Percentiles rank a stretch among this genome's conserved stretches.
Evolutionary conservation across 2,888 invertebrate species (phyloP).

Genomic region (Microplitis deprimator): DNA sequence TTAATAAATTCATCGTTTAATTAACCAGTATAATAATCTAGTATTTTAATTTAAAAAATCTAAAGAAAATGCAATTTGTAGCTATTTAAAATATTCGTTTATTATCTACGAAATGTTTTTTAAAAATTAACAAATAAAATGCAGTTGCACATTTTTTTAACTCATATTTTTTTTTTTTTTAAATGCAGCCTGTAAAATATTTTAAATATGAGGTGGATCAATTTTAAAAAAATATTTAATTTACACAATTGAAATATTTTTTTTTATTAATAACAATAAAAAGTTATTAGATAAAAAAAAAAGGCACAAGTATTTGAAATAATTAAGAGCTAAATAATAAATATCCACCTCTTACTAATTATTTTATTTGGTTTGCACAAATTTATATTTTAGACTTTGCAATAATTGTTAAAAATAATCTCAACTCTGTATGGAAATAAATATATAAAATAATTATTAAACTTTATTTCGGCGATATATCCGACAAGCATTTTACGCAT

Average conservation of each 20-base stretch:
- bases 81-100: conserved; percentile 11
- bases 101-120: background rate
- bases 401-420: background rate
- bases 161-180: background rate
- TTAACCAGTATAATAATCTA: background rate
- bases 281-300: background rate
- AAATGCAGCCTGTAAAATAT: background rate
- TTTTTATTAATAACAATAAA: background rate
- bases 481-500: background rate
- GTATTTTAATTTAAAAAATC: conserved; percentile 7
- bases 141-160: background rate
- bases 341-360: background rate
- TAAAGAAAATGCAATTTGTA: conserved; percentile 11
- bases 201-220: background rate
- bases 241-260: background rate
- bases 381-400: background rate
- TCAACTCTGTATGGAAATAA: background rate
- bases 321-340: background rate
- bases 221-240: background rate
- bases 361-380: background rate
- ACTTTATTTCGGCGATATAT: background rate
- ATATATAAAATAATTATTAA: background rate
- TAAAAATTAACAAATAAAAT: conserved; percentile 16
- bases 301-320: background rate
- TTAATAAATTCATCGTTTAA: background rate